Evolutionary conservation across 2,888 invertebrate genomes (phyloP).

Genomic region (Penaeus monodon): DNA sequence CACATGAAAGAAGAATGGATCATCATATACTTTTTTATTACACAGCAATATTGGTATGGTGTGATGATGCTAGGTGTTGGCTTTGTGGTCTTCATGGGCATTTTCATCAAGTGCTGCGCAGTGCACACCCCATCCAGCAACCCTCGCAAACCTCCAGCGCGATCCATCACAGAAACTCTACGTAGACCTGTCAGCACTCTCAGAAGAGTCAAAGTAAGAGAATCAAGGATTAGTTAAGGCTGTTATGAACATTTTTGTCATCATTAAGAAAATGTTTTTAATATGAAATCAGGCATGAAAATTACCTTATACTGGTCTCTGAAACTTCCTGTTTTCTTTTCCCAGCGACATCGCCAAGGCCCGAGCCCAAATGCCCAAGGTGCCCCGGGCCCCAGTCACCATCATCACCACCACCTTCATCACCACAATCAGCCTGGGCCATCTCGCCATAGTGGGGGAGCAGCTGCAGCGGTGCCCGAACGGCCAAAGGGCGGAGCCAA

Average conservation of each 20-base stretch:
- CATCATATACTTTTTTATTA: conserved; percentile 57
- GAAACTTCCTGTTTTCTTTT: neutral
- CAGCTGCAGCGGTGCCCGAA: conserved; percentile 26
- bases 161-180: conserved; percentile 90
- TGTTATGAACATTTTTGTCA: conserved; percentile 14
- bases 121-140: conserved; percentile 99
- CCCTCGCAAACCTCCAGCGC: conserved; percentile 94
- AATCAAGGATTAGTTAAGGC: neutral
- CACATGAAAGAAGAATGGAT: no score
- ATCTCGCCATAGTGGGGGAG: conserved; percentile 40
- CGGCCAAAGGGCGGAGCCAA: conserved; percentile 36
- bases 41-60: conserved; percentile 92
- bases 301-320: neutral
- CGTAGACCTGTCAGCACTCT: conserved; percentile 91
- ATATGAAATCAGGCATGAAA: neutral
- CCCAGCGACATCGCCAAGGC: conserved; percentile 52
- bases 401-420: conserved; percentile 52
- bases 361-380: conserved; percentile 26
- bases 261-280: neutral
- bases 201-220: conserved; percentile 75
- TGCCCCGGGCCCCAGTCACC: conserved; percentile 21
- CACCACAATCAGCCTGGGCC: conserved; percentile 56
- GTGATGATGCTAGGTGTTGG: conserved; percentile 93
- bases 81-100: conserved; percentile 94
- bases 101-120: conserved; percentile 99